Evolutionary conservation across 2,888 invertebrate genomes (phyloP).

Genomic region (Drosophila melanosoma): DNA sequence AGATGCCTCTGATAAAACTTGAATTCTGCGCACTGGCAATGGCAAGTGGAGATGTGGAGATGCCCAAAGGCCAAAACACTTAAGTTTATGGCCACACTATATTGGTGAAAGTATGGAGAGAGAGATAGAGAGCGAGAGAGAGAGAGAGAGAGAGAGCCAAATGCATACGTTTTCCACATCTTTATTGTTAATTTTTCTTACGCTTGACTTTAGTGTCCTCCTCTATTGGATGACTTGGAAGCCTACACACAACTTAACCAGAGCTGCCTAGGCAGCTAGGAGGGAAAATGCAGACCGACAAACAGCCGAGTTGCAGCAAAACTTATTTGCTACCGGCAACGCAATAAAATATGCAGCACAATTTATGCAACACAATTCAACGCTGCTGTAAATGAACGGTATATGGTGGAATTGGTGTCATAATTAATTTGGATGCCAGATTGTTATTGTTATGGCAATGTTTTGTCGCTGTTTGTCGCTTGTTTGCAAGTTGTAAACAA

Average conservation of each 20-base stretch:
- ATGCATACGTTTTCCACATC: conserved; percentile 13
- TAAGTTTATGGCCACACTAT: conserved; percentile 68
- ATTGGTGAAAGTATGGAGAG: background rate
- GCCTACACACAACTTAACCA: conserved; percentile 48
- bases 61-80: conserved; percentile 66
- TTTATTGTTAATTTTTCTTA: conserved; percentile 46
- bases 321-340: conserved; percentile 54
- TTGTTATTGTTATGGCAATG: conserved; percentile 48
- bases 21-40: conserved; percentile 46
- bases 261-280: background rate
- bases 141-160: background rate
- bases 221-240: conserved; percentile 36
- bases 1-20: background rate
- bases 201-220: conserved; percentile 55
- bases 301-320: conserved; percentile 17
- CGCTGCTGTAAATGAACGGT: conserved; percentile 8
- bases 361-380: conserved; percentile 39
- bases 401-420: conserved; percentile 53
- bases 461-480: conserved; percentile 40
- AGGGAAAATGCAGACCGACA: background rate
- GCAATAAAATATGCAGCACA: conserved; percentile 68
- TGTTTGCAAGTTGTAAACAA: conserved; percentile 57
- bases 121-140: too few relatives aligned
- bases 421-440: conserved; percentile 72
- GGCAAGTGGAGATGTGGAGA: conserved; percentile 71